These are phyloP conservation scores for Bucorvus abyssinicus DNA, from an alignment of 2,797 vertebrate genomes.

Conservation along the genomic window DNA sequence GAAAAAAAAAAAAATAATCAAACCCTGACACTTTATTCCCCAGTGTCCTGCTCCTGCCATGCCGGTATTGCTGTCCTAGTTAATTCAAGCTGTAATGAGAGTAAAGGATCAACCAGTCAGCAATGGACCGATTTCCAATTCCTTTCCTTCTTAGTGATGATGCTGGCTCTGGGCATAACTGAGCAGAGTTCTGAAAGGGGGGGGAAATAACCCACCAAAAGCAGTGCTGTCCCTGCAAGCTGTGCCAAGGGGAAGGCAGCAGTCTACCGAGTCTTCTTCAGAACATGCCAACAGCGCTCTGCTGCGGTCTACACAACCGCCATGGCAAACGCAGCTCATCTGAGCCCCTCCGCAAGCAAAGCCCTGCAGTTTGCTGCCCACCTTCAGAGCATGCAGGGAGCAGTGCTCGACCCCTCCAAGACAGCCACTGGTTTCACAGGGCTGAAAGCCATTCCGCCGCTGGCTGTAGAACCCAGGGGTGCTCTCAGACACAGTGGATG, in stretches of 20 bases:
- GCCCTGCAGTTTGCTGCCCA: neutral
- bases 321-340: rapidly evolving
- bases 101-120: neutral
- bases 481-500: neutral
- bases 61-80: neutral
- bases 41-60: neutral
- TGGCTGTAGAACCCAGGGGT: neutral
- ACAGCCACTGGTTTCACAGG: neutral
- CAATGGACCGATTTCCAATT: neutral
- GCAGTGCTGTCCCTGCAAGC: neutral
- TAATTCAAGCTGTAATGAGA: neutral
- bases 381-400: neutral
- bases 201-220: neutral
- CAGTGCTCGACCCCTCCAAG: rapidly evolving
- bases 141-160: neutral
- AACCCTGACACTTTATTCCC: neutral
- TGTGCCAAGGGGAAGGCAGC: neutral
- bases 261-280: neutral
- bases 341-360: neutral
- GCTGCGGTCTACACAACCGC: neutral
- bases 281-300: neutral
- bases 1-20: neutral
- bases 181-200: neutral
- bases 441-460: neutral
- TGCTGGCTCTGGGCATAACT: neutral